Evolutionary conservation across 2,113 vertebrate species (phyloP).

Genomic region (Erythrocebus patas): DNA sequence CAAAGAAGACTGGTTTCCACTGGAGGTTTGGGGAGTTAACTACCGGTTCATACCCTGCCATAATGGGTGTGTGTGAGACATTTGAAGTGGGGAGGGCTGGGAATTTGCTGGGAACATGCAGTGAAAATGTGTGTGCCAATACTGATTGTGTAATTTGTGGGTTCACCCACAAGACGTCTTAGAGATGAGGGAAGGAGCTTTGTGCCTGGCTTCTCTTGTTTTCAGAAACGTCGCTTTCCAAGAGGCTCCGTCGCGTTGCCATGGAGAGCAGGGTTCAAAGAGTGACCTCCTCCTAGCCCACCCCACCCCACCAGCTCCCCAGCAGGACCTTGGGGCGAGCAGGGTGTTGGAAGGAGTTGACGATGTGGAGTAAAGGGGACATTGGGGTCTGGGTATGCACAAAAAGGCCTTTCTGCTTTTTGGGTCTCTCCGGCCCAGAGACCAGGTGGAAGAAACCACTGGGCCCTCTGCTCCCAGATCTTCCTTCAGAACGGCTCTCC

Average conservation of each 20-base stretch:
- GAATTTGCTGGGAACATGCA: not conserved
- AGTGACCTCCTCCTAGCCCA: fast-evolving
- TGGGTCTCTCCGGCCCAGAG: not conserved
- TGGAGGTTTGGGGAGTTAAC: conserved; percentile 58
- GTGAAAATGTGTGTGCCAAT: fast-evolving
- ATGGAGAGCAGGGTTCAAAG: not conserved
- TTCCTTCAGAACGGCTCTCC: not conserved
- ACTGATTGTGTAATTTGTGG: not conserved
- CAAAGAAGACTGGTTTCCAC: conserved; percentile 44
- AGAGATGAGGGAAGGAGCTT: not conserved
- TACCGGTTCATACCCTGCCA: not conserved
- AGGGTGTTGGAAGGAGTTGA: fast-evolving
- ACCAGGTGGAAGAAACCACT: fast-evolving
- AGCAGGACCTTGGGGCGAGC: not conserved
- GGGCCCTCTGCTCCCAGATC: not conserved
- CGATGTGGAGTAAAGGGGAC: not conserved
- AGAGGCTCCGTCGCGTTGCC: fast-evolving
- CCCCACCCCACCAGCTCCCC: not conserved
- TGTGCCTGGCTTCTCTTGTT: fast-evolving
- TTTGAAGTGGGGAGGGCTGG: not conserved
- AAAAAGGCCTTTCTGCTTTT: not conserved
- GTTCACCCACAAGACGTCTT: fast-evolving
- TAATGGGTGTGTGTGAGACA: not conserved
- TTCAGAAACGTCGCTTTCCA: not conserved
- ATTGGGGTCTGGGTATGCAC: fast-evolving